These are phyloP conservation scores for Lamprotornis superbus DNA, from an alignment of 2,113 vertebrate species.

Conservation along the genomic window DNA sequence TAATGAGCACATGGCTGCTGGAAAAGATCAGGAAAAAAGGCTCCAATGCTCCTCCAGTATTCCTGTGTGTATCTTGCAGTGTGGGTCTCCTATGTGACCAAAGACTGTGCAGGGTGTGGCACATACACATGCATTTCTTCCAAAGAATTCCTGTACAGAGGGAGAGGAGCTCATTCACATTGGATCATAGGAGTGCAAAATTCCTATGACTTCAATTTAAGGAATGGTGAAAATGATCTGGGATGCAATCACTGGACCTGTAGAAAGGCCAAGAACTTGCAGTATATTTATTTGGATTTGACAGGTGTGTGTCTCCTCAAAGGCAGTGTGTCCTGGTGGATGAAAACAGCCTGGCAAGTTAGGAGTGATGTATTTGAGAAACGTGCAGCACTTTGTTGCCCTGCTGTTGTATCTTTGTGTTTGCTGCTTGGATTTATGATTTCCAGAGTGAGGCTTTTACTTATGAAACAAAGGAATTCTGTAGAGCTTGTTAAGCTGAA, in stretches of 20 bases:
- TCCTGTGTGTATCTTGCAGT: background rate
- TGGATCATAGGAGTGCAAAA: background rate
- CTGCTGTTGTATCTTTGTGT: background rate
- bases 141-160: accelerated
- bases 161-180: background rate
- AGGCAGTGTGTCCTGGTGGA: accelerated
- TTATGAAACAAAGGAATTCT: background rate
- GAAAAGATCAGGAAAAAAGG: background rate
- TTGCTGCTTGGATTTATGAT: background rate
- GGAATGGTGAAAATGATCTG: background rate
- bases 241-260: background rate
- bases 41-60: background rate
- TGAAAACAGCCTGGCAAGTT: background rate
- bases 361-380: background rate
- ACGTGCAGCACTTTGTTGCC: background rate
- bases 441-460: background rate
- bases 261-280: background rate
- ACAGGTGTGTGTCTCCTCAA: background rate
- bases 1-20: background rate
- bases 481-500: background rate
- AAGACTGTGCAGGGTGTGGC: background rate
- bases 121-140: accelerated
- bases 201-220: background rate
- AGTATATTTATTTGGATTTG: background rate
- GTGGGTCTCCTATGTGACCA: background rate